These are phyloP conservation scores for Cristatella mucedo DNA, from an alignment of 2,888 invertebrate species.

Conservation along the genomic window DNA sequence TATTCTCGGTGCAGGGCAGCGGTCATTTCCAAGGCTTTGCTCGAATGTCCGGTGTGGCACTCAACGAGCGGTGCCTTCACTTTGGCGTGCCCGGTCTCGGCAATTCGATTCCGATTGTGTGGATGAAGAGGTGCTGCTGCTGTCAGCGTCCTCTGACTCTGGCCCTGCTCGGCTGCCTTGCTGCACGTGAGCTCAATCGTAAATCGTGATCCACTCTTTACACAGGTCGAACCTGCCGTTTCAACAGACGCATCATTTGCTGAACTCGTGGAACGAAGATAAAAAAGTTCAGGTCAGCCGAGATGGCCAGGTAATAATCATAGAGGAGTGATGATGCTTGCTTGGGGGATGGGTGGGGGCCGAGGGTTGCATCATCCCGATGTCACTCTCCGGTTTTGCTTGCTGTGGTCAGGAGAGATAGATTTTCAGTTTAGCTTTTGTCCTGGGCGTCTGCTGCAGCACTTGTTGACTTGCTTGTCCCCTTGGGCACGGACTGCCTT, in stretches of 20 bases:
- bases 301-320: slow-evolving; percentile 49
- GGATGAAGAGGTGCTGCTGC: slow-evolving; percentile 38
- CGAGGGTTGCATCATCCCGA: no score
- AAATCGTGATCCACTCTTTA: slow-evolving; percentile 2
- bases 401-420: no score
- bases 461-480: no score
- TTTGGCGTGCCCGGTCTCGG: slow-evolving; percentile 31
- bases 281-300: slow-evolving; percentile 45
- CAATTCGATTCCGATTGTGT: slow-evolving; percentile 38
- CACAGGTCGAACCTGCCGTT: slow-evolving; percentile 40
- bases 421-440: no score
- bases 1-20: slow-evolving; percentile 45
- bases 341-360: no score
- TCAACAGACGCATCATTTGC: slow-evolving; percentile 43
- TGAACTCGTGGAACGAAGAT: slow-evolving; percentile 46
- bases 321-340: no score
- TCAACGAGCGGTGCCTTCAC: slow-evolving; percentile 32
- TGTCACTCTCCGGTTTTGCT: no score
- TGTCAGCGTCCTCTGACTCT: not conserved
- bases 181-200: no score
- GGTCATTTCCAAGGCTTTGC: slow-evolving; percentile 43
- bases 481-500: no score
- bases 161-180: no score
- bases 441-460: no score
- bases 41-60: slow-evolving; percentile 25